Base-by-base conservation (phyloP, 2,797 vertebrate genomes). In the Enteromius afrohamiltoni region DNA sequence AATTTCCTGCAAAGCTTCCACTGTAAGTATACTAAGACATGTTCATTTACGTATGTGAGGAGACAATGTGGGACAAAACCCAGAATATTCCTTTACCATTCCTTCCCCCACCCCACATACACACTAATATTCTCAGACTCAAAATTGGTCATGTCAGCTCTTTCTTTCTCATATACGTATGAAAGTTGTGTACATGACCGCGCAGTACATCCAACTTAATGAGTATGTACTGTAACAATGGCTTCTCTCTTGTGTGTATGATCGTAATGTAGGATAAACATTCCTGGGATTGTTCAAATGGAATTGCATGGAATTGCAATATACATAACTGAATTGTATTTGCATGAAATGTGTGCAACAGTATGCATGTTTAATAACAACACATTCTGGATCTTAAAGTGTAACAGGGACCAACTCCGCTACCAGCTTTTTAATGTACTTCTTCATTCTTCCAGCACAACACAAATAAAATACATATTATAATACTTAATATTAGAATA, bases 31-130 rank as follows among this genome's bases (percentile, higher is more conserved):
- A 37, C 31, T 75, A 17, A 74, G 21, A 26, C 6, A 4, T 42
- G 19, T 76, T 49, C 0, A 51, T 21, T 31, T 31, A 3, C 26
- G 31, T 14, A 29, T 17, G 23, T 29, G 13, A 62, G 23, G 58
- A 26, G 19, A 78, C 40, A 65, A 8, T 10, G 42, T 58, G 17
- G 51, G 13, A 40, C 67, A 45, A 68, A 55, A 67, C 45, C 45
- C 62, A 83, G 60, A 68, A 76, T 75, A 68, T 64, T 76, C 47
- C 71, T 65, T 82, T 75, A 75, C 65, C 10, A 21, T 53, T 21
- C n/a, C 58, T 14, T 76, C 19, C 11, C 21, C 19, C 49, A 31
- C 51, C 42, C 13, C 23, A 69, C 81, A 83, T 55, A 58, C 73
- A 77, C 60, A 49, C 64, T 4, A 31, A n/a, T 69, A 69, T 0